Conservation (phyloP, 2,113 vertebrate species). For the Phylloscopus trochiloides region DNA sequence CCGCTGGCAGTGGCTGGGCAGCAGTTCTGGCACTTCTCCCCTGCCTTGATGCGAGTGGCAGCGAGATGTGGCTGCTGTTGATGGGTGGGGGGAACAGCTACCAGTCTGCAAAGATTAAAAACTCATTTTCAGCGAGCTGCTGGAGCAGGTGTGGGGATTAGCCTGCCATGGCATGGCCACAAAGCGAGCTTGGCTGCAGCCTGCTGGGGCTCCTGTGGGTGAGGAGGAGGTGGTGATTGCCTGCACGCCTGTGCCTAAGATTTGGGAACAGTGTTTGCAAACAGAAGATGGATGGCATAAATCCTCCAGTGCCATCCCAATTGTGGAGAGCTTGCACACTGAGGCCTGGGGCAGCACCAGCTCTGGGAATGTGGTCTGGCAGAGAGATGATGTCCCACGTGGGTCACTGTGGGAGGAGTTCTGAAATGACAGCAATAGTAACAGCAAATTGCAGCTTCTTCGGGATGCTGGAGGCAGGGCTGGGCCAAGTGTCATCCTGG, state of each 20-base stretch:
- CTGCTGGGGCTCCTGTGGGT: background rate
- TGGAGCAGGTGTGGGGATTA: background rate
- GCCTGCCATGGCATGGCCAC: fast-evolving
- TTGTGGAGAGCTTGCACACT: fast-evolving
- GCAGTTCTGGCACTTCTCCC: background rate
- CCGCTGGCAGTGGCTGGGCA: fast-evolving
- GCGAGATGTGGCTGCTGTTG: background rate
- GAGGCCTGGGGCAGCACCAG: background rate
- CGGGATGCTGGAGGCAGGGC: background rate
- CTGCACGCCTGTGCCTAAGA: fast-evolving
- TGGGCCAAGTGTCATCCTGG: background rate
- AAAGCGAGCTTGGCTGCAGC: background rate
- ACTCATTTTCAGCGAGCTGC: fast-evolving
- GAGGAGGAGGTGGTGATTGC: background rate
- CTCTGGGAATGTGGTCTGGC: fast-evolving
- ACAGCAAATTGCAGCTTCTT: background rate
- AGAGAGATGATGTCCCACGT: background rate
- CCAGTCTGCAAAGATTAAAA: background rate
- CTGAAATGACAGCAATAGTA: background rate
- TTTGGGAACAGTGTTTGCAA: fast-evolving
- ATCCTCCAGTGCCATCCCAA: background rate
- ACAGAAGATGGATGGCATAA: fast-evolving
- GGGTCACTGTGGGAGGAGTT: background rate
- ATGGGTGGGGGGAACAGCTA: background rate
- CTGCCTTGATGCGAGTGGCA: background rate